Evolutionary conservation across 1,140 invertebrate genomes (phyloP).

Genomic region (Phortica variegata): DNA sequence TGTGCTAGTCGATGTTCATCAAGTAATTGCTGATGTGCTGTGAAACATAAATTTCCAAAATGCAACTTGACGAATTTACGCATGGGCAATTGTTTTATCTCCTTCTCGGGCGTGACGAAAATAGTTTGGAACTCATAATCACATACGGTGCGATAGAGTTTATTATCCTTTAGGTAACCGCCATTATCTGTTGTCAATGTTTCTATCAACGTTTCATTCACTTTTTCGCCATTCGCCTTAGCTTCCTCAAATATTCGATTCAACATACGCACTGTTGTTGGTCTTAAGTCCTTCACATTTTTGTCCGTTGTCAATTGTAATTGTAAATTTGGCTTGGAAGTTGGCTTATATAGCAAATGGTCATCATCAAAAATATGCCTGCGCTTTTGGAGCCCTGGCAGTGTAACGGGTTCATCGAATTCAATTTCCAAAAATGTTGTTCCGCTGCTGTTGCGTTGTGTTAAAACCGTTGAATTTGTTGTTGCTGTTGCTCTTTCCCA

Average conservation of each 20-base stretch:
- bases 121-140: slow-evolving; percentile 31
- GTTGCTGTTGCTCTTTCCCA: neutral
- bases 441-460: neutral
- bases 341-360: slow-evolving; percentile 24
- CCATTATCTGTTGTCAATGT: neutral
- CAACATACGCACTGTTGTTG: slow-evolving; percentile 27
- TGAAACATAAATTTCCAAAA: slow-evolving; percentile 54
- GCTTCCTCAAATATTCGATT: slow-evolving; percentile 40
- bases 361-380: slow-evolving; percentile 21
- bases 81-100: slow-evolving; percentile 28
- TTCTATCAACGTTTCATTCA: slow-evolving; percentile 12
- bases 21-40: slow-evolving; percentile 51
- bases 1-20: slow-evolving; percentile 56
- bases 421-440: slow-evolving; percentile 40
- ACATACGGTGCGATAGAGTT: slow-evolving; percentile 31
- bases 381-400: slow-evolving; percentile 7
- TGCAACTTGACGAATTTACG: slow-evolving; percentile 51
- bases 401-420: slow-evolving; percentile 23
- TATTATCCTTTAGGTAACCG: slow-evolving; percentile 15
- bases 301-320: slow-evolving; percentile 6
- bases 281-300: neutral
- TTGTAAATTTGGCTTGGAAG: slow-evolving; percentile 14
- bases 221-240: slow-evolving; percentile 12
- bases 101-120: slow-evolving; percentile 21
- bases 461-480: too few species aligned